Evolutionary conservation across 2,113 vertebrate genomes (phyloP), one percentile per base, ranked within the genome.

Genomic region (Phrynocephalus versicolor): DNA sequence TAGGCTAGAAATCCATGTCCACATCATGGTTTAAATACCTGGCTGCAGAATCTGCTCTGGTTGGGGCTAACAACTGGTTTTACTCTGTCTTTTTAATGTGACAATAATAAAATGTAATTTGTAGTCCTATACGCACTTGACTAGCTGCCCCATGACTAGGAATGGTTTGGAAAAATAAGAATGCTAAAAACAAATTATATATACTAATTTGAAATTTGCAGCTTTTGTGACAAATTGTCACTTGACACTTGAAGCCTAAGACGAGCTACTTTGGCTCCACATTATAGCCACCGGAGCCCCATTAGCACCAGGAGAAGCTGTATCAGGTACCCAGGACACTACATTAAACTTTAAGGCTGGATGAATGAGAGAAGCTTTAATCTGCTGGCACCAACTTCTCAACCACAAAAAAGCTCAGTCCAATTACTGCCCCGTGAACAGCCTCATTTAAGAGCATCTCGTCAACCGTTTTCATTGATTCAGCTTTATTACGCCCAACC

Each of bases 301-400:
- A 80, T 83, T 72, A 72, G 87, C n/a, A 67, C 86, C 81, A 79
- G 82, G 91, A 81, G 88, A 85, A 84, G 60, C 27, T n/a, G 79
- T 57, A 92, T 91, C 88, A 75, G 62, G 75, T 91, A 92, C 88
- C 91, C 87, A 89, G 88, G 92, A 90, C 88, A 85, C 60, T 8
- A 30, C 91, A 94, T 93, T 93, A 94, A 95, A 94, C 55, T 91
- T 83, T 87, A 91, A 90, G 89, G 86, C 76, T 84, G 45, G 35
- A 81, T 88, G 87, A 92, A 92, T 88, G 79, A 90, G 91, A 92
- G 88, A 85, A 88, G 60, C 35, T 64, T 86, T 86, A n/a, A 82
- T 10, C 5, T 51, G 45, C 45, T 80, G 64, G 37, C 73, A 13
- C 41, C 51, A 57, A 72, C 51, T 57, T 87, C 83, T 64, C 76